Percentiles rank a stretch among this genome's conserved stretches.
Conservation (phyloP, 2,888 invertebrate species). For the Drosophila nr. medialis region DNA sequence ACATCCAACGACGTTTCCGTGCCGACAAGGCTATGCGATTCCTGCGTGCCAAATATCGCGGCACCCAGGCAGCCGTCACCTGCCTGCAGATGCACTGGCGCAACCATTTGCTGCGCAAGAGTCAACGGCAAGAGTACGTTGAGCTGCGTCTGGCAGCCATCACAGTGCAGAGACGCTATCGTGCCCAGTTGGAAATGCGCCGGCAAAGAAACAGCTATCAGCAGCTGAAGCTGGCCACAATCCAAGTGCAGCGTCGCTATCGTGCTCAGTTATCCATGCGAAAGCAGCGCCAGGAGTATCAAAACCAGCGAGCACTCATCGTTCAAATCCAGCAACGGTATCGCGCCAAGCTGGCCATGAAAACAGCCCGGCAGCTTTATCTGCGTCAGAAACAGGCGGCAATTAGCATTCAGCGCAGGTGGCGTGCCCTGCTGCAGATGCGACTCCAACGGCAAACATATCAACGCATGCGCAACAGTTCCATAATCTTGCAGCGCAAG, state of each 20-base stretch:
- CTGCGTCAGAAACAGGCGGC: conserved; percentile 57
- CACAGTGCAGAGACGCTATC: conserved; percentile 51
- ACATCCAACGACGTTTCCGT: conserved; percentile 73
- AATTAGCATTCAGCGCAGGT: conserved; percentile 72
- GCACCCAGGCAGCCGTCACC: conserved; percentile 71
- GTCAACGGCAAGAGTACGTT: conserved; percentile 35
- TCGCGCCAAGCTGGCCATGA: conserved; percentile 78
- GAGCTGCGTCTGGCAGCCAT: conserved; percentile 36
- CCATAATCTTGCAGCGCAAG: conserved; percentile 73
- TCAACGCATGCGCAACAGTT: conserved; percentile 43
- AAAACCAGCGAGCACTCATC: conserved; percentile 63
- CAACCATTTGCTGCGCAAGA: conserved; percentile 60
- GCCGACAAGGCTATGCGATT: conserved; percentile 77
- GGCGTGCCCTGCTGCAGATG: conserved; percentile 57
- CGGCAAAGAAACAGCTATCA: conserved; percentile 59
- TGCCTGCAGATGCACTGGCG: conserved; percentile 84
- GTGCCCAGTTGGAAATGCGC: conserved; percentile 72
- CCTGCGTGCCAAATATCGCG: conserved; percentile 77
- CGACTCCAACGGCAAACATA: conserved; percentile 38
- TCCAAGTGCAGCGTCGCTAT: conserved; percentile 69
- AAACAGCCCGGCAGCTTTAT: conserved; percentile 46
- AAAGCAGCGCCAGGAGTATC: conserved; percentile 44
- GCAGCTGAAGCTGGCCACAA: conserved; percentile 72
- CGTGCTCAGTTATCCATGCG: conserved; percentile 63
- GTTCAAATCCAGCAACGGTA: conserved; percentile 78